Evolutionary conservation across 2,888 invertebrate species (phyloP).

Genomic region (Drosophila subquinaria): DNA sequence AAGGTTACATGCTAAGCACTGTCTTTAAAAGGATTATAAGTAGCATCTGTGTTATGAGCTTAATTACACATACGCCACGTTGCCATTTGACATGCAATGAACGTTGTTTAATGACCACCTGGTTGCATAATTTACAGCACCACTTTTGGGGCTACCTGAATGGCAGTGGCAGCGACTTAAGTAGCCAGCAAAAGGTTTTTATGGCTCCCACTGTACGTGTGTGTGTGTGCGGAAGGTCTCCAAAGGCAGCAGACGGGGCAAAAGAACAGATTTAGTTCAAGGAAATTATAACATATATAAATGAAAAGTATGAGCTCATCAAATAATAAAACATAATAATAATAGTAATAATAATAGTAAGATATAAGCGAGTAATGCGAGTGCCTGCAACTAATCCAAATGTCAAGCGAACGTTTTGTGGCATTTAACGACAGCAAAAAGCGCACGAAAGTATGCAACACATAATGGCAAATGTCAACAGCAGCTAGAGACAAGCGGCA

Average conservation of each 20-base stretch:
- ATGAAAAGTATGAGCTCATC: constrained; percentile 57
- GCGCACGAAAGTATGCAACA: constrained; percentile 74
- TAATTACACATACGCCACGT: constrained; percentile 73
- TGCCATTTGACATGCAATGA: constrained; percentile 56
- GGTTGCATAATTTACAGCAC: constrained; percentile 71
- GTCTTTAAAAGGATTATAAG: constrained; percentile 21
- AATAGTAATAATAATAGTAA: constrained; percentile 61
- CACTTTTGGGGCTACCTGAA: constrained; percentile 53
- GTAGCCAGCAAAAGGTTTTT: constrained; percentile 74
- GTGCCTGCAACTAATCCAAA: constrained; percentile 60
- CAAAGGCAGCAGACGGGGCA: constrained; percentile 43
- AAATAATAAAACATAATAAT: constrained; percentile 71
- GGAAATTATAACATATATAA: constrained; percentile 43
- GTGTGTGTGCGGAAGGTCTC: constrained; percentile 30
- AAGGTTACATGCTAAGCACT: not conserved
- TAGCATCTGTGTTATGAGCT: constrained; percentile 54
- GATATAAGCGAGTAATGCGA: constrained; percentile 37
- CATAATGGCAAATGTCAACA: constrained; percentile 82
- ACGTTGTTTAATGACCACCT: constrained; percentile 64
- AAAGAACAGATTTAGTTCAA: constrained; percentile 76
- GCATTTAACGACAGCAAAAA: constrained; percentile 65
- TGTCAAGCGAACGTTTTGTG: constrained; percentile 49
- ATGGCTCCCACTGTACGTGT: constrained; percentile 55
- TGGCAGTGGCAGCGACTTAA: constrained; percentile 61
- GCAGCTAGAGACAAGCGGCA: constrained; percentile 19